A percentile compares a stretch with the other conserved stretches of the same genome.
phyloP scores from a whole-genome alignment of 2,888 invertebrate genomes.

The Hybos culiciformis region DNA sequence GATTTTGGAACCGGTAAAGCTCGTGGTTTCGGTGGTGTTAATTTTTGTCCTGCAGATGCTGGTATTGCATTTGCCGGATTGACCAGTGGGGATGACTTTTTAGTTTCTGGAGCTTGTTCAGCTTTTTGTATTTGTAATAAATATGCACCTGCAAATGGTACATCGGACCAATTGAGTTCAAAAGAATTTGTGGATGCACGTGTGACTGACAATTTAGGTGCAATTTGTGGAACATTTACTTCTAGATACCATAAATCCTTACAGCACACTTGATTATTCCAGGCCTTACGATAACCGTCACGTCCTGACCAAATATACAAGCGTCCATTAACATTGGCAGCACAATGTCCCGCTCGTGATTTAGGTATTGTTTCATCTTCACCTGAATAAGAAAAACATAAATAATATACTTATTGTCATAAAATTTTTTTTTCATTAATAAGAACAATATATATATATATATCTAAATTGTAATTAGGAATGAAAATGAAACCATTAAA shows the following conservation, averaged over 20 bases:
- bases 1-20: background rate
- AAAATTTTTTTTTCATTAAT: too few relatives aligned
- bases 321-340: conserved; percentile 54
- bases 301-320: conserved; percentile 92
- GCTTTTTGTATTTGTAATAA: conserved; percentile 51
- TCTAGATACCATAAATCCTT: conserved; percentile 84
- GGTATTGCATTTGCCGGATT: background rate
- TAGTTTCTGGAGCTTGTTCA: background rate
- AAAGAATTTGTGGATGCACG: conserved; percentile 78
- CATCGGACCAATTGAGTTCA: conserved; percentile 80
- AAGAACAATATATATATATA: too few relatives aligned
- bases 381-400: too few relatives aligned
- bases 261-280: conserved; percentile 94
- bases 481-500: too few relatives aligned
- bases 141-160: conserved; percentile 74
- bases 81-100: background rate
- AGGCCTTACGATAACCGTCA: conserved; percentile 91
- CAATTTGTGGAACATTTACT: conserved; percentile 74
- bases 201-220: conserved; percentile 74
- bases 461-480: too few relatives aligned
- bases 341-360: conserved; percentile 4
- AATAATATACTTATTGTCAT: too few relatives aligned
- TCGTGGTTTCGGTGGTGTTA: background rate
- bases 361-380: background rate
- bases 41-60: background rate